phyloP scores from a whole-genome alignment of 2,888 invertebrate species.

The Agrochola lota region DNA sequence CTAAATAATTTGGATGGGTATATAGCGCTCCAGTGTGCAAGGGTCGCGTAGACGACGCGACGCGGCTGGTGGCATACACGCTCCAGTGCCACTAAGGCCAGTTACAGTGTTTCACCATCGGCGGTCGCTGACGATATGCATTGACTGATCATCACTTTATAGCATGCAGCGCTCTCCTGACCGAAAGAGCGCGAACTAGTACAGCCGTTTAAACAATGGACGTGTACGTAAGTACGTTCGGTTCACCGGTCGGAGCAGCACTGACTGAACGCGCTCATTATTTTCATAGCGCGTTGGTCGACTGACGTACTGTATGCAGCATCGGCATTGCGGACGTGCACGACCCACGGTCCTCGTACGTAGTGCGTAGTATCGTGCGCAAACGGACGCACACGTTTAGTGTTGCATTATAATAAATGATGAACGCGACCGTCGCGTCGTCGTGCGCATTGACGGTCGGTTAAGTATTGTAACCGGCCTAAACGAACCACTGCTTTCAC shows the following conservation, averaged over 20 bases:
- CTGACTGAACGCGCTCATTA: not conserved
- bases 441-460: not conserved
- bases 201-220: not conserved
- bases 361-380: not conserved
- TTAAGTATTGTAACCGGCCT: too few species aligned
- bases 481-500: conserved; percentile 63
- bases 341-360: not conserved
- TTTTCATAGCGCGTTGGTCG: not conserved
- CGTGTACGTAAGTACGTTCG: not conserved
- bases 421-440: not conserved
- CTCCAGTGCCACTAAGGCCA: not conserved
- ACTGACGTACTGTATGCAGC: not conserved
- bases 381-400: not conserved
- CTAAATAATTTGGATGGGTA: not conserved
- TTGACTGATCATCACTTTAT: too few species aligned
- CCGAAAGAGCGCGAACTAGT: not conserved
- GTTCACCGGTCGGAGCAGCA: not conserved
- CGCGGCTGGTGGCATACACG: not conserved
- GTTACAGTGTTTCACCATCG: not conserved
- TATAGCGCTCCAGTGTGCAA: not conserved
- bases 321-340: not conserved
- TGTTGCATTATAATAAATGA: not conserved
- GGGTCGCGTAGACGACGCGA: too few species aligned
- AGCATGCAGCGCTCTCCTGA: not conserved
- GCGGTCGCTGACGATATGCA: not conserved